Base-by-base conservation (phyloP, 1,140 invertebrate genomes). In the Hyphantria cunea region DNA sequence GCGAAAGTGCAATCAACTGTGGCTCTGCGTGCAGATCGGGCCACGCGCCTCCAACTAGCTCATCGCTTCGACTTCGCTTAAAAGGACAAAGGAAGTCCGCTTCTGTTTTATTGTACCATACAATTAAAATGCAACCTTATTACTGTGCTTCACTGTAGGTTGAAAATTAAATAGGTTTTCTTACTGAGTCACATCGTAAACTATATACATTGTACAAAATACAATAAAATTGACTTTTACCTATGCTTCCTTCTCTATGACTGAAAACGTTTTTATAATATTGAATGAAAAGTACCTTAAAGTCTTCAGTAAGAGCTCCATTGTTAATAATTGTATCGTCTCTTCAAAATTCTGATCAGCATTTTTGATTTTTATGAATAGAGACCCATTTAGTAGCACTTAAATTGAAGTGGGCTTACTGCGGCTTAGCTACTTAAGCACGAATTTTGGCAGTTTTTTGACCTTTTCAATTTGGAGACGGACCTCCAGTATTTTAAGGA, bases 1-100 rank as follows among this genome's bases (percentile, higher is more conserved):
- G 80, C 68, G 80, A 83, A 80, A 83, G 78, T 78, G 78, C 69
- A 72, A 72, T 75, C 66, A 68, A 78, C 65, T 72, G n/a, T n/a
- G n/a, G n/a, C n/a, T n/a, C n/a, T n/a, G 64, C 62, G 58, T 34
- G 60, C 60, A 66, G 50, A 44, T n/a, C 37, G 47, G 50, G 48
- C 48, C 56, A n/a, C n/a, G 56, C 64, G 50, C 42, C 59, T 41
- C 47, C 48, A 58, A 49, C 55, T 58, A 58, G 55, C 44, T 37
- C 39, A 45, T 25, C 51, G 34, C 51, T 49, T 33, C 6, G 44
- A 33, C 44, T 39, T 42, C 41, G 60, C 53, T 67, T 58, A 53
- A 63, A 68, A 68, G 66, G 66, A 68, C 61, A 68, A 68, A 68
- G 66, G 66, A 68, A 68, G 66, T 60, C 59, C 25, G 31, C 59